Evolutionary conservation across 1,140 invertebrate genomes (phyloP), one percentile per base, ranked within the genome.

Genomic region (Brachionus sp.): DNA sequence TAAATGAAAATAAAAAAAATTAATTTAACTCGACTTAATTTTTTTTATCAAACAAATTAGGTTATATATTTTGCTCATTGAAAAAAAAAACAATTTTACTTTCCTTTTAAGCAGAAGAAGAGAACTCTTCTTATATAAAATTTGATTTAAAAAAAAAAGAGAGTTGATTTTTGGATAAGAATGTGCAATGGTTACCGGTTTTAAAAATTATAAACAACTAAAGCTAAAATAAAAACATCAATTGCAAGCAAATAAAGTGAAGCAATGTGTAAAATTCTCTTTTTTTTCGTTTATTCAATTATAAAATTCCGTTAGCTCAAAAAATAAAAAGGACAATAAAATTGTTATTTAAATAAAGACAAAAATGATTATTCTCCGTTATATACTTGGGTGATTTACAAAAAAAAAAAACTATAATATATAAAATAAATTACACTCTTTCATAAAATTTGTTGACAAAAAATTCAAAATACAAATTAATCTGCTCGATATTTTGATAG

Each of bases 261-360:
- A 64, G 57, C 57, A 64, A 64, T 12, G 23, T 33, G 23, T 35
- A 68, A 70, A 10, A 39, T 75, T 46, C 25, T 46, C 39, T 66
- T 66, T 75, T 75, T 70, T 75, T 75, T 46, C 70, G 16, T 75
- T 75, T 75, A 75, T 46, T 75, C 10, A 75, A 46, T 25, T 46
- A 46, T 75, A 46, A 75, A 70, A 75, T 19, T 25, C 25, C 42
- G 25, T 46, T 39, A 16, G 39, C 19, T 46, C 16, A 44, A 10
- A 46, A 75, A 75, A 75, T 25, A 75, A 75, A 75, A 75, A 75
- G 37, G 37, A 75, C 44, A 7, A 46, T 33, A 75, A 75, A 75
- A 75, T 75, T 75, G 70, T 29, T 46, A 46, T 75, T 75, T 46
- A 46, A 75, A 46, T 19, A 25, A 19, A 23, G 16, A 19, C 19